These are phyloP conservation scores for Anolis apletophallus DNA, from an alignment of 2,797 vertebrate genomes.

Conservation along the genomic window DNA sequence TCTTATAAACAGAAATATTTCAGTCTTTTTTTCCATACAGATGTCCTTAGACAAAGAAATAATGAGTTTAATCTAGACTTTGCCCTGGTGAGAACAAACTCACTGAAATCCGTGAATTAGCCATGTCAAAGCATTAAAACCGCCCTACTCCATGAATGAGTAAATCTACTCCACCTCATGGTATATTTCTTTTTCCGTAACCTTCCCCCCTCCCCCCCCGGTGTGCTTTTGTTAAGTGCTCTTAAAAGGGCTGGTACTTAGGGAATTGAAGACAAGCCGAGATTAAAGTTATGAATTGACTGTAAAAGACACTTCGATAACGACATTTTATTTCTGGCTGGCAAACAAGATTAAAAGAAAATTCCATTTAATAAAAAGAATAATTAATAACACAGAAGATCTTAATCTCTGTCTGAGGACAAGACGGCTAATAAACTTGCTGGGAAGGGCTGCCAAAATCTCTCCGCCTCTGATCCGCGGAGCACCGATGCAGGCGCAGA, in stretches of 20 bases:
- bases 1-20: no score
- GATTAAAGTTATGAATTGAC: constrained; percentile 58
- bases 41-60: no score
- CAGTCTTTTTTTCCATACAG: no score
- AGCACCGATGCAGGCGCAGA: background rate
- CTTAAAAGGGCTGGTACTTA: constrained; percentile 37
- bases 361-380: constrained; percentile 48
- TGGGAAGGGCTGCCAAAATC: constrained; percentile 17
- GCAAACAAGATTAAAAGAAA: constrained; percentile 51
- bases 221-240: constrained; percentile 46
- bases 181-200: background rate
- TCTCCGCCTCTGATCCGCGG: background rate
- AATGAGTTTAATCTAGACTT: no score
- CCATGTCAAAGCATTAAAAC: background rate
- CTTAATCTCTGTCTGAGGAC: constrained; percentile 52
- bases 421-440: constrained; percentile 45
- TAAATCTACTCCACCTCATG: background rate
- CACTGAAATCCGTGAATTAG: no score
- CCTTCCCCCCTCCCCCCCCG: constrained; percentile 24
- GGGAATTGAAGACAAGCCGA: constrained; percentile 8
- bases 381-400: constrained; percentile 59
- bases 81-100: no score
- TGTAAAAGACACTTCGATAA: constrained; percentile 49
- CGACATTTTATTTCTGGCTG: constrained; percentile 34
- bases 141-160: background rate